These are phyloP conservation scores for Luidia sarsii DNA, from an alignment of 53 echinoderm and acorn worm species.

Conservation along the genomic window DNA sequence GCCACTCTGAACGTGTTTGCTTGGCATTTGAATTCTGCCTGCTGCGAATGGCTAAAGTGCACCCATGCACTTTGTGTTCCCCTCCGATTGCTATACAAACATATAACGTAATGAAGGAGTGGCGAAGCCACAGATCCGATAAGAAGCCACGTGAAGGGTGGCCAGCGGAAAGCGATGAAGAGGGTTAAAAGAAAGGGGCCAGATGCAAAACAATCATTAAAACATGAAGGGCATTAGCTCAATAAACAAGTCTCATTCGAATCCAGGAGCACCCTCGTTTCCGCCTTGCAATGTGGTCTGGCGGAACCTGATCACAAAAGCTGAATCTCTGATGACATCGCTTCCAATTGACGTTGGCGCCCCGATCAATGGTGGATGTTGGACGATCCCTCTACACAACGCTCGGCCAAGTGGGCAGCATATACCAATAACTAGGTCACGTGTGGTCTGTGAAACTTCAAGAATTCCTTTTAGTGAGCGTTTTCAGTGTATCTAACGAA, in stretches of 20 bases:
- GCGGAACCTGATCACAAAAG: neutral
- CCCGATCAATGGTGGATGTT: neutral
- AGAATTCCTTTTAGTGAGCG: too few relatives aligned
- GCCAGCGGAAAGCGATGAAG: neutral
- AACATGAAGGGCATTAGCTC: constrained; percentile 55
- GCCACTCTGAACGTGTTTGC: constrained; percentile 28
- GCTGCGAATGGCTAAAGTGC: neutral
- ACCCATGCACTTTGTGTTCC: neutral
- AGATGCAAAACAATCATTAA: constrained; percentile 19
- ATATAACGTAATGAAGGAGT: too few relatives aligned
- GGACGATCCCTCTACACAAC: too few relatives aligned
- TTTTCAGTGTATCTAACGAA: too few relatives aligned
- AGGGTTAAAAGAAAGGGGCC: too few relatives aligned
- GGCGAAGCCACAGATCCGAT: neutral
- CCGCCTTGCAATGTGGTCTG: neutral
- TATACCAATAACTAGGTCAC: too few relatives aligned
- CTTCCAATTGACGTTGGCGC: neutral
- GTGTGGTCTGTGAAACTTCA: too few relatives aligned
- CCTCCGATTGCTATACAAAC: neutral
- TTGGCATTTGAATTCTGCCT: constrained; percentile 28
- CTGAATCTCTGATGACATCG: neutral
- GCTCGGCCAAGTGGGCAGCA: too few relatives aligned
- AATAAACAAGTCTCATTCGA: constrained; percentile 26
- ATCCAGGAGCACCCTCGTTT: neutral
- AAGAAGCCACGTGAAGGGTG: neutral